Conservation (phyloP, 2,113 vertebrate genomes). For the Reinhardtius hippoglossoides region DNA sequence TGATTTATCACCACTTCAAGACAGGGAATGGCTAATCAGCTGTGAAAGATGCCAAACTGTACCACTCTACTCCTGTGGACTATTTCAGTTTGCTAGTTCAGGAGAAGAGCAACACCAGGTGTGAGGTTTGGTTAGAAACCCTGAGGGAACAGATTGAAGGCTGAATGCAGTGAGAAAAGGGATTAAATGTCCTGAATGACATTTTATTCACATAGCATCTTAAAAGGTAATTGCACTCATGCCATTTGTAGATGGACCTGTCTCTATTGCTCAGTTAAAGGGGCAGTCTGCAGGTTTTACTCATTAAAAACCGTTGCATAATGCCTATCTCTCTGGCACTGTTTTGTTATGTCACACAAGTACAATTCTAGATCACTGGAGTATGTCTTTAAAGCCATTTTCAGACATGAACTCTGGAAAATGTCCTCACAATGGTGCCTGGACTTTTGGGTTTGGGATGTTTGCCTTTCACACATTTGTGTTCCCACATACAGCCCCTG, state of each 20-base stretch:
- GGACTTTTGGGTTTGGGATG: too few species aligned
- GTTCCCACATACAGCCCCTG: neutral
- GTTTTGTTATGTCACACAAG: neutral
- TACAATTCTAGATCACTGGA: neutral
- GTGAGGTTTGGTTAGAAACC: neutral
- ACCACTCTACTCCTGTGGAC: slow-evolving; percentile 19
- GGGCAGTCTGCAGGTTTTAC: neutral
- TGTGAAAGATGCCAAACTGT: slow-evolving; percentile 51
- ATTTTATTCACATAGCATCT: neutral
- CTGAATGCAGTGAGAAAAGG: neutral
- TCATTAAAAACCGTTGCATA: neutral
- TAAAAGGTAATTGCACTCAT: neutral
- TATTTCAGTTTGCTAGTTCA: slow-evolving; percentile 3
- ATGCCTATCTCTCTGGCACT: neutral
- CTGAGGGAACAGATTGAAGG: neutral
- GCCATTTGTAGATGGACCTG: neutral
- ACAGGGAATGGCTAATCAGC: slow-evolving; percentile 54
- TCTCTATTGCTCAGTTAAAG: neutral
- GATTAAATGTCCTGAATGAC: neutral
- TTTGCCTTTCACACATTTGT: too few species aligned
- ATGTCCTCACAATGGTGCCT: too few species aligned
- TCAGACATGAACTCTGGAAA: too few species aligned
- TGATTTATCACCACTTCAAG: slow-evolving; percentile 63
- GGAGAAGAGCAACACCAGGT: slow-evolving; percentile 10
- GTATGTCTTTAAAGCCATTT: neutral